Percentiles rank a stretch among this genome's conserved stretches.
phyloP scores from a whole-genome alignment of 2,888 invertebrate genomes.

The Anticlea derivata region DNA sequence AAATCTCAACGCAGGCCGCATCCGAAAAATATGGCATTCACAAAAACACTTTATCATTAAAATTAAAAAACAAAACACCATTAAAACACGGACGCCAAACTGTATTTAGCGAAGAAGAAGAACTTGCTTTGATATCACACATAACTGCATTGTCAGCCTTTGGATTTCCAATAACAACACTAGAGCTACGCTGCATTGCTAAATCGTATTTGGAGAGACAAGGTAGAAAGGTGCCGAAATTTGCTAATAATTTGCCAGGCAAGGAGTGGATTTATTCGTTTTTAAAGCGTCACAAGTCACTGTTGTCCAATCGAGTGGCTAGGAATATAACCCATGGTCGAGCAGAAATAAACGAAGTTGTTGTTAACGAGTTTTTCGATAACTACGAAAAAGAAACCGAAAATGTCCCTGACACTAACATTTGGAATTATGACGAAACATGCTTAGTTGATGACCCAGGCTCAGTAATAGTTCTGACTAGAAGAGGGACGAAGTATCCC shows the following conservation, averaged over 20 bases:
- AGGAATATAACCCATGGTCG: slow-evolving; percentile 27
- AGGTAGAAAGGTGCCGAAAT: slow-evolving; percentile 17
- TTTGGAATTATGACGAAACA: slow-evolving; percentile 32
- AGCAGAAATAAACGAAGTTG: slow-evolving; percentile 23
- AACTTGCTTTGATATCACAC: slow-evolving; percentile 18
- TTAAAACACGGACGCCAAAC: slow-evolving; percentile 23
- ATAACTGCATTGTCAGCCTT: slow-evolving; percentile 18
- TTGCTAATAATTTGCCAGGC: slow-evolving; percentile 18
- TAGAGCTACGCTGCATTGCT: slow-evolving; percentile 16
- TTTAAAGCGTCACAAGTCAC: slow-evolving; percentile 21
- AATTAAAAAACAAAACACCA: slow-evolving; percentile 18
- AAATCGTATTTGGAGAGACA: slow-evolving; percentile 21
- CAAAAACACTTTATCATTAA: slow-evolving; percentile 16
- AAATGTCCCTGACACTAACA: slow-evolving; percentile 20
- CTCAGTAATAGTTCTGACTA: slow-evolving; percentile 23
- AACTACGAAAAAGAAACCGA: slow-evolving; percentile 25
- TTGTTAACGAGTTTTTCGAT: slow-evolving; percentile 27
- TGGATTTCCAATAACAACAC: slow-evolving; percentile 21
- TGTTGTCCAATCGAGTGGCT: slow-evolving; percentile 22
- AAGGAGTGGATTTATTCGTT: slow-evolving; percentile 19
- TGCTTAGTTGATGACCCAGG: slow-evolving; percentile 29
- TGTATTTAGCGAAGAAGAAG: slow-evolving; percentile 20
- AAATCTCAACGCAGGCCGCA: slow-evolving; percentile 18
- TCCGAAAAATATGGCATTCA: slow-evolving; percentile 24
- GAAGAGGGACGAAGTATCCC: slow-evolving; percentile 27